Percentiles rank a stretch among this genome's conserved stretches.
These are phyloP conservation scores for Micromussa lordhowensis DNA, from an alignment of 92 coral and sea anemone species.

Conservation along the genomic window DNA sequence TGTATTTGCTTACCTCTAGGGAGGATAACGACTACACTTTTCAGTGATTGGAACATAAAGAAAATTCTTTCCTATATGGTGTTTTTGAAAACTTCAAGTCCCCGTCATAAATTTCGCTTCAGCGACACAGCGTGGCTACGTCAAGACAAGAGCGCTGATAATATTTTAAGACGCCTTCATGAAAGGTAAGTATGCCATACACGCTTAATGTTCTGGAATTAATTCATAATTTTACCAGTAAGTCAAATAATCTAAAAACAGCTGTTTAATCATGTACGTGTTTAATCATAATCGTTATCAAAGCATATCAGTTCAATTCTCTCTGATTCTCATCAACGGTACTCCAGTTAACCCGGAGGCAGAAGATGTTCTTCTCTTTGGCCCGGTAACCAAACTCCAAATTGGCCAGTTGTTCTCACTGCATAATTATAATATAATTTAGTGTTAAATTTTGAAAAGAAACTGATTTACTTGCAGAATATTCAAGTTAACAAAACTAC, in stretches of 20 bases:
- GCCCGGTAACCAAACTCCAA: not conserved
- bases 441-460: not conserved
- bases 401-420: not conserved
- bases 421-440: too few species aligned
- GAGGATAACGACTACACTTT: constrained; percentile 54
- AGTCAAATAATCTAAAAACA: too few species aligned
- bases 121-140: constrained; percentile 97
- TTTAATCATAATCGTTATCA: too few species aligned
- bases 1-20: constrained; percentile 36
- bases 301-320: too few species aligned
- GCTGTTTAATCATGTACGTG: too few species aligned
- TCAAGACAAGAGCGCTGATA: constrained; percentile 84
- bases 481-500: constrained; percentile 75
- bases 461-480: constrained; percentile 51
- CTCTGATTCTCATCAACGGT: too few species aligned
- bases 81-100: constrained; percentile 77
- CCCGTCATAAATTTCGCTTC: constrained; percentile 85
- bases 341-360: too few species aligned
- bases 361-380: not conserved
- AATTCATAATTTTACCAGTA: too few species aligned
- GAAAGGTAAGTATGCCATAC: constrained; percentile 62
- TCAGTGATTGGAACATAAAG: constrained; percentile 72
- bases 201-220: not conserved
- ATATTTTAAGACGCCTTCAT: constrained; percentile 70
- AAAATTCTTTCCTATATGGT: constrained; percentile 71